Conservation (phyloP, 92 coral and sea anemone genomes). For the Phymanthus crucifer region DNA sequence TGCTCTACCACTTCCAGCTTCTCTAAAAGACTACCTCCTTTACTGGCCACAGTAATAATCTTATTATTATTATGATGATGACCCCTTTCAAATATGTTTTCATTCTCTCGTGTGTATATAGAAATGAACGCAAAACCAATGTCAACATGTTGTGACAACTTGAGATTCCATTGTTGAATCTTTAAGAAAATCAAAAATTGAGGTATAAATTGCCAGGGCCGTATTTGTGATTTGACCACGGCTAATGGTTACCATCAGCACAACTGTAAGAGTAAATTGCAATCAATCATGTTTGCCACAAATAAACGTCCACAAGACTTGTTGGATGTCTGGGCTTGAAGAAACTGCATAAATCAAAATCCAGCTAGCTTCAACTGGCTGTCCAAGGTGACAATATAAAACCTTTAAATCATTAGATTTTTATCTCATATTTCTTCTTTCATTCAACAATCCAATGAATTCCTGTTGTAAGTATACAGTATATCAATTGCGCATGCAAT, state of each 20-base stretch:
- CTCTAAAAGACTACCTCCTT: slow-evolving; percentile 66
- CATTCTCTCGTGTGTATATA: not conserved
- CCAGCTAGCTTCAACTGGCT: not conserved
- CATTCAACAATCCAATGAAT: no score
- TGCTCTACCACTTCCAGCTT: slow-evolving; percentile 67
- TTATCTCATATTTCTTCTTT: no score
- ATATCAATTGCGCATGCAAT: no score
- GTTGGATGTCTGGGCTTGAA: not conserved
- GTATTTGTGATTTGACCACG: not conserved
- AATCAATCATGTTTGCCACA: not conserved
- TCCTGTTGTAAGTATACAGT: no score
- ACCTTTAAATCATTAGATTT: no score
- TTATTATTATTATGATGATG: not conserved
- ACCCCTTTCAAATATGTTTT: not conserved
- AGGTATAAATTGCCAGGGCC: not conserved
- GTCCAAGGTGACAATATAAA: not conserved
- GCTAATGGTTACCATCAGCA: not conserved
- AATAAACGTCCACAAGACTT: not conserved
- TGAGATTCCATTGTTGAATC: not conserved
- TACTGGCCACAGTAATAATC: slow-evolving; percentile 42
- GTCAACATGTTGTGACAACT: not conserved
- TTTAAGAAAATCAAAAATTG: not conserved
- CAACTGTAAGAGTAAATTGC: not conserved
- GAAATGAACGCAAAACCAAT: not conserved
- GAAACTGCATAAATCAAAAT: not conserved